Evolutionary conservation across 2,888 invertebrate species (phyloP), one percentile per base, ranked within the genome.

Genomic region (Chrysolina oricalcia): DNA sequence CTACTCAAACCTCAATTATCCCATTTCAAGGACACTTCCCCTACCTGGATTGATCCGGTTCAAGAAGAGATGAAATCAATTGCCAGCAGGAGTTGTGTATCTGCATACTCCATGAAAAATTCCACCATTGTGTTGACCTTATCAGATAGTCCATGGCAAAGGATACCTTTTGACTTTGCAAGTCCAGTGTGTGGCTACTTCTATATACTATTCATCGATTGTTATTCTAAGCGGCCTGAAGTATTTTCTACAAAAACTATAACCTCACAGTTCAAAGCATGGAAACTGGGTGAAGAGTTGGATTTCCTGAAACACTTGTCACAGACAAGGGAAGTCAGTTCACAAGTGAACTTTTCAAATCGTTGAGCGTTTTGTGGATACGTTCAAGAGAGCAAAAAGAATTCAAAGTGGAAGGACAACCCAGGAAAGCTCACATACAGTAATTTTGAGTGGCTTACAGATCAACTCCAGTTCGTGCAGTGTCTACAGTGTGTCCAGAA

Each of bases 81-180:
- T 64, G 67, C 40, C 23, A 41, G 48, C n/a, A n/a, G n/a, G n/a
- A 9, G 43, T 43, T n/a, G n/a, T n/a, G n/a, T n/a, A n/a, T n/a
- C n/a, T n/a, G n/a, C n/a, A n/a, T n/a, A n/a, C n/a, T n/a, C n/a
- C n/a, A n/a, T n/a, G n/a, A n/a, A n/a, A n/a, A n/a, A n/a, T n/a
- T n/a, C n/a, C n/a, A n/a, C n/a, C n/a, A n/a, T n/a, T n/a, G n/a
- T n/a, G n/a, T n/a, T n/a, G n/a, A n/a, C n/a, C n/a, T n/a, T n/a
- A n/a, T n/a, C n/a, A n/a, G n/a, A n/a, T n/a, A n/a, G n/a, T 19
- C 41, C 59, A 11, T 73, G 67, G 73, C n/a, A 27, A 13, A 27
- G 67, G 19, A 46, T 73, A 11, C 73, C 67, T 27, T 15, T 73
- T 8, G 68, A 73, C 50, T 68, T 59, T 48, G 27, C 67, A 11